phyloP scores from a whole-genome alignment of 2,797 vertebrate genomes.

The Poecilia gillii region DNA sequence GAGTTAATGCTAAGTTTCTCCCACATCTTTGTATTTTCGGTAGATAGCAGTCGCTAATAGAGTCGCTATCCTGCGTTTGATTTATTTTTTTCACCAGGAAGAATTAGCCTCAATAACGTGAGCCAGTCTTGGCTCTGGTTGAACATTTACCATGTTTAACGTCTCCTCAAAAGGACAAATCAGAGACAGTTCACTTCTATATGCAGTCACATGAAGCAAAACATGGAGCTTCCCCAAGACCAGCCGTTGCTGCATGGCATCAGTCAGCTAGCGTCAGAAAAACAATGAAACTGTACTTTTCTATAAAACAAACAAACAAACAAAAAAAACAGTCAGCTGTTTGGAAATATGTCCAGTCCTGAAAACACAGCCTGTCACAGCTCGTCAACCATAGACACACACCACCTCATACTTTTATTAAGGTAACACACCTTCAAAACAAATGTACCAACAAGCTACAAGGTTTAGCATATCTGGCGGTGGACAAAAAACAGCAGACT shows the following conservation, averaged over 20 bases:
- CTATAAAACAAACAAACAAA: not conserved
- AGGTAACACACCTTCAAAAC: not conserved
- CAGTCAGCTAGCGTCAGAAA: not conserved
- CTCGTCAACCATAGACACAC: not conserved
- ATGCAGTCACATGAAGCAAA: not conserved
- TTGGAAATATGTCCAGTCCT: not conserved
- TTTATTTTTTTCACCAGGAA: not conserved
- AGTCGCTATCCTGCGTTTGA: not conserved
- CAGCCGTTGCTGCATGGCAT: not conserved
- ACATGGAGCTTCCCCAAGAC: not conserved
- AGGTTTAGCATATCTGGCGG: not conserved
- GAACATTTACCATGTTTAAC: not conserved
- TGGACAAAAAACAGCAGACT: not conserved
- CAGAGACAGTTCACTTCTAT: not conserved
- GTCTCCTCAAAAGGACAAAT: not conserved
- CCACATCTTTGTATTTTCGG: not conserved
- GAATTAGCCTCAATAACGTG: not conserved
- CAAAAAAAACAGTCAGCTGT: not conserved
- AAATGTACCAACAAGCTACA: not conserved
- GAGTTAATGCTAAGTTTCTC: not conserved
- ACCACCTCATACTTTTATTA: not conserved
- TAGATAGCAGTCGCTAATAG: not conserved
- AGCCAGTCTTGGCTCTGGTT: not conserved
- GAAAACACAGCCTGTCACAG: not conserved
- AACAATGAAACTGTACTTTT: not conserved